Evolutionary conservation across 2,113 vertebrate species (phyloP), one percentile per base, ranked within the genome.

Genomic region (Taxidea taxus): DNA sequence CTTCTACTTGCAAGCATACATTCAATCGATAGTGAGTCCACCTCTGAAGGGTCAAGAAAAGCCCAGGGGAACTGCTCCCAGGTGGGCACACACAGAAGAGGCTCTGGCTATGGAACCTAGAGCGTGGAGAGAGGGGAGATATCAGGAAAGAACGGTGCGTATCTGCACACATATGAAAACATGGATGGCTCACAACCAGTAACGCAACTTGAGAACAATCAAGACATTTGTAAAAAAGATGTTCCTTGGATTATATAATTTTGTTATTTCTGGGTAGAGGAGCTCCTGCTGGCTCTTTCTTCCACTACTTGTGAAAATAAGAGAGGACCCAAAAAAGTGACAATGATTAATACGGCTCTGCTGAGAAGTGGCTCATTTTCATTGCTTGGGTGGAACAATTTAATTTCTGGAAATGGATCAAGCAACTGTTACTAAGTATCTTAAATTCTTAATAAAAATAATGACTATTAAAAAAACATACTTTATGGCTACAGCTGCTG

Each of bases 401-500:
- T 96, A 96, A 97, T 90, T 96, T 92, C 89, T 98, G 98, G 98
- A 98, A 98, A 94, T 20, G 96, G 93, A 98, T 98, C 98, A 98
- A 80, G 56, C 29, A 78, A 96, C 90, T 94, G 92, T 93, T 98
- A 97, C 95, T 58, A 97, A 97, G 96, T 94, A 96, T 97, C 97
- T 97, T 97, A 98, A 98, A 98, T 83, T 96, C 94, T 11, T 95
- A 97, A 96, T 97, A 97, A 98, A 98, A 98, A 98, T 94, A 98
- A 98, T 5, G 96, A 95, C 98, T 98, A 75, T 97, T 89, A 96
- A 98, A 97, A 98, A 96, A 94, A 97, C 99, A 98, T 99, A 99
- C 99, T 98, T 99, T 99, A 98, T 99, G 99, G 93, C 99, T 98
- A 98, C 99, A 99, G 96, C 99, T 99, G 99, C 99, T 98, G 98